phyloP scores from a whole-genome alignment of 35 echinoderm and acorn worm species.

The Ophiothrix spiculata region DNA sequence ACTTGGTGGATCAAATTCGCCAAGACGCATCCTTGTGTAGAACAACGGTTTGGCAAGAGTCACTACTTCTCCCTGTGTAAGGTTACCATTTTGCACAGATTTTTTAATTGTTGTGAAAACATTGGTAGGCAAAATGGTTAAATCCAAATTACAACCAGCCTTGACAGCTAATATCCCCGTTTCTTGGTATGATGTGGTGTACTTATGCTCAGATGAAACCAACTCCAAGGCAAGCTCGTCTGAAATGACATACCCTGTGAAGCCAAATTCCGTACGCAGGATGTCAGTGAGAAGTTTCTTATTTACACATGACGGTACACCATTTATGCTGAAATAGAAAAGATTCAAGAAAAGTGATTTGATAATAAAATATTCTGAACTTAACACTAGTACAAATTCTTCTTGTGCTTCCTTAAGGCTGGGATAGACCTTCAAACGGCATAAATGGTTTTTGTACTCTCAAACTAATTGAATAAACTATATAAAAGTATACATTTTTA shows the following conservation, averaged over 20 bases:
- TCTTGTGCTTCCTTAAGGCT: too few species aligned
- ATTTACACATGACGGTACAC: slow-evolving; percentile 85
- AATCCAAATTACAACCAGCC: slow-evolving; percentile 84
- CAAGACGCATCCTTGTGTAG: slow-evolving; percentile 89
- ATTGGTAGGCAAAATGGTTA: slow-evolving; percentile 17
- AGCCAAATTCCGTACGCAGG: slow-evolving; percentile 72
- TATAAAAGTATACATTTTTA: too few species aligned
- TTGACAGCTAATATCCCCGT: slow-evolving; percentile 52
- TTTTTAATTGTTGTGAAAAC: slow-evolving; percentile 59
- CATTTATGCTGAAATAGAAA: slow-evolving; percentile 73
- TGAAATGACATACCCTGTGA: slow-evolving; percentile 90
- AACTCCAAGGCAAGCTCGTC: slow-evolving; percentile 73
- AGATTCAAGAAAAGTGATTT: slow-evolving; percentile 13
- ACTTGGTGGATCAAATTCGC: slow-evolving; percentile 84
- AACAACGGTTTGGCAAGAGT: slow-evolving; percentile 61
- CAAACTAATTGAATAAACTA: too few species aligned
- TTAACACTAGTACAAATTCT: too few species aligned
- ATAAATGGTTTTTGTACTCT: too few species aligned
- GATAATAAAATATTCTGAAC: not conserved
- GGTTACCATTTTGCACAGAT: slow-evolving; percentile 50
- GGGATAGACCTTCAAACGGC: too few species aligned
- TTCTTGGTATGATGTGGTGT: slow-evolving; percentile 64
- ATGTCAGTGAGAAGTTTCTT: slow-evolving; percentile 72
- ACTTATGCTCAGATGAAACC: slow-evolving; percentile 54
- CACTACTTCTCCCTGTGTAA: slow-evolving; percentile 35